phyloP scores from a whole-genome alignment of 2,797 vertebrate species.

The Pseudochirops corinnae region DNA sequence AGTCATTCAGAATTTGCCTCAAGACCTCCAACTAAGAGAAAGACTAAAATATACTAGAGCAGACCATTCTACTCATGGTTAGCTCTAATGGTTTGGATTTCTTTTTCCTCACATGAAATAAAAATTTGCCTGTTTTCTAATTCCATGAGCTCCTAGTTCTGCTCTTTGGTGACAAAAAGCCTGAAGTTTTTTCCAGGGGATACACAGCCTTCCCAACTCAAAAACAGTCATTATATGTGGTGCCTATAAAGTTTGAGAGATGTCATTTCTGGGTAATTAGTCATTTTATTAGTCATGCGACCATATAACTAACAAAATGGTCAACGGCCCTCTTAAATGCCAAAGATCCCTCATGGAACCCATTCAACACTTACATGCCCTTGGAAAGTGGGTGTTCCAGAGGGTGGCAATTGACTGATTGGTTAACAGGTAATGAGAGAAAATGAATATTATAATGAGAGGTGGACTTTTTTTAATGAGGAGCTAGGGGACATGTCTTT shows the following conservation, averaged over 20 bases:
- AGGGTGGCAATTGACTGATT: not conserved
- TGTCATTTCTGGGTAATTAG: not conserved
- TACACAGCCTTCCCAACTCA: no score
- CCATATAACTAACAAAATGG: not conserved
- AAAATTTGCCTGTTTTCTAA: not conserved
- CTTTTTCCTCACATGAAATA: not conserved
- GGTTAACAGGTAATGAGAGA: not conserved
- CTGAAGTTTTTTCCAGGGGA: no score
- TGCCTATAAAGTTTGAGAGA: not conserved
- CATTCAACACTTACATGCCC: no score
- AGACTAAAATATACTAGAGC: not conserved
- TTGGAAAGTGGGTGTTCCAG: no score
- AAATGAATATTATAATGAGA: not conserved
- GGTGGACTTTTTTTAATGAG: not conserved
- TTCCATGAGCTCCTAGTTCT: not conserved
- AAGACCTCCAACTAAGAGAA: not conserved
- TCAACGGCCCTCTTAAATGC: not conserved
- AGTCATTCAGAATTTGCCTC: not conserved
- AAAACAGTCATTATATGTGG: no score
- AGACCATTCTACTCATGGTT: not conserved
- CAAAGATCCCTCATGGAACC: not conserved
- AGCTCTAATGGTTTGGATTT: not conserved
- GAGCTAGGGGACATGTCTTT: not conserved
- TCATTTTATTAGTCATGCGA: not conserved
- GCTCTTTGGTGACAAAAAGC: no score